Conservation (phyloP, 2,797 vertebrate genomes). For the Chelon auratus region DNA sequence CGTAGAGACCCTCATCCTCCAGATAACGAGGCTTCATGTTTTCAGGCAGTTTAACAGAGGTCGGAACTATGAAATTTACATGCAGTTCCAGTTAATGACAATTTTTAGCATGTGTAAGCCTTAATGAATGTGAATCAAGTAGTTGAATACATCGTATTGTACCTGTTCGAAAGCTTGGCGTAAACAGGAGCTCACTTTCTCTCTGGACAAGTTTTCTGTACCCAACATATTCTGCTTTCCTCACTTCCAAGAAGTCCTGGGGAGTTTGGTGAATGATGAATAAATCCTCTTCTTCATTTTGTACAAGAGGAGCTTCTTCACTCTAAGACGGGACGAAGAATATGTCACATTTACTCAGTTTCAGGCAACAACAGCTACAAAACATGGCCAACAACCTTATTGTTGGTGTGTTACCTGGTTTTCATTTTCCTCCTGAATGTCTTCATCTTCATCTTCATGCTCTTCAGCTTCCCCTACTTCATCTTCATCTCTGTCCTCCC, state of each 20-base stretch:
- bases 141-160: background rate
- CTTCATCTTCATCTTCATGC: conserved; percentile 67
- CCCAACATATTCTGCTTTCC: conserved; percentile 85
- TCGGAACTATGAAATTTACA: conserved; percentile 82
- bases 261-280: conserved; percentile 82
- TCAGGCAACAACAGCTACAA: background rate
- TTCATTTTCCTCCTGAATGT: conserved; percentile 76
- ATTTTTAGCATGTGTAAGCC: background rate
- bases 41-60: conserved; percentile 89
- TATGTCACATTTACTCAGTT: background rate
- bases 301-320: conserved; percentile 84
- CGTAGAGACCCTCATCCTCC: conserved; percentile 97
- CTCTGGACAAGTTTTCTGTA: conserved; percentile 78
- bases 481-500: conserved; percentile 65
- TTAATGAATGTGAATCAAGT: background rate
- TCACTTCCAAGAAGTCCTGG: conserved; percentile 87
- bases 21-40: conserved; percentile 91
- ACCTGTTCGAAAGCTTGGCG: conserved; percentile 90
- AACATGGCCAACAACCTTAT: background rate
- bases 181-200: conserved; percentile 88
- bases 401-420: conserved; percentile 66
- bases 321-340: conserved; percentile 72
- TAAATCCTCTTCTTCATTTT: conserved; percentile 81
- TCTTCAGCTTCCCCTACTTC: conserved; percentile 69
- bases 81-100: background rate